These are phyloP conservation scores for Cotesia vestalis DNA, from an alignment of 1,140 invertebrate species.

Conservation along the genomic window DNA sequence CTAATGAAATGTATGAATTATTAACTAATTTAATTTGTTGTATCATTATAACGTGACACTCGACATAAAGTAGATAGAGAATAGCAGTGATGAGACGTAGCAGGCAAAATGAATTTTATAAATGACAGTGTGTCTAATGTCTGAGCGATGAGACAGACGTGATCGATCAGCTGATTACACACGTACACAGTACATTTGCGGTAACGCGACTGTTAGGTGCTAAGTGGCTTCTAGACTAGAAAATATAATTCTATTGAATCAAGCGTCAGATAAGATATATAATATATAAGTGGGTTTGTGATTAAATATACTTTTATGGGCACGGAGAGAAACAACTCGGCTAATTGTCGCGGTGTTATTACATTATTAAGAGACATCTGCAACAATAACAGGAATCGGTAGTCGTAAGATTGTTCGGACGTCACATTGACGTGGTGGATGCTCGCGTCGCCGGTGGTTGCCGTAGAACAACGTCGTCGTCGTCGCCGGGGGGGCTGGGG, in stretches of 20 bases:
- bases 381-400: neutral
- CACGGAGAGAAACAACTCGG: too few relatives aligned
- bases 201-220: neutral
- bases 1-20: too few relatives aligned
- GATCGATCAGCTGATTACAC: constrained; percentile 20
- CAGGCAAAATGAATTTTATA: constrained; percentile 1
- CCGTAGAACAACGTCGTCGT: neutral
- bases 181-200: neutral
- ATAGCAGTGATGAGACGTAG: neutral
- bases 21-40: too few relatives aligned
- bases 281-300: too few relatives aligned
- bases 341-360: too few relatives aligned
- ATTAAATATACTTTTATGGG: too few relatives aligned
- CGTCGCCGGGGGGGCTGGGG: constrained; percentile 28
- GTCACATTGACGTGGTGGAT: constrained; percentile 30
- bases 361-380: neutral
- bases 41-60: too few relatives aligned
- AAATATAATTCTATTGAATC: too few relatives aligned
- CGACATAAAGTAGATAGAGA: too few relatives aligned
- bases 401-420: constrained; percentile 5
- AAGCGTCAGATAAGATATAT: too few relatives aligned
- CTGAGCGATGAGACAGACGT: constrained; percentile 14
- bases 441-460: constrained; percentile 11
- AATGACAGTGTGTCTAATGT: constrained; percentile 9
- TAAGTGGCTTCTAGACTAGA: too few relatives aligned